Base-by-base conservation (phyloP, 2,797 vertebrate species). In the Hafferia zeledoni region DNA sequence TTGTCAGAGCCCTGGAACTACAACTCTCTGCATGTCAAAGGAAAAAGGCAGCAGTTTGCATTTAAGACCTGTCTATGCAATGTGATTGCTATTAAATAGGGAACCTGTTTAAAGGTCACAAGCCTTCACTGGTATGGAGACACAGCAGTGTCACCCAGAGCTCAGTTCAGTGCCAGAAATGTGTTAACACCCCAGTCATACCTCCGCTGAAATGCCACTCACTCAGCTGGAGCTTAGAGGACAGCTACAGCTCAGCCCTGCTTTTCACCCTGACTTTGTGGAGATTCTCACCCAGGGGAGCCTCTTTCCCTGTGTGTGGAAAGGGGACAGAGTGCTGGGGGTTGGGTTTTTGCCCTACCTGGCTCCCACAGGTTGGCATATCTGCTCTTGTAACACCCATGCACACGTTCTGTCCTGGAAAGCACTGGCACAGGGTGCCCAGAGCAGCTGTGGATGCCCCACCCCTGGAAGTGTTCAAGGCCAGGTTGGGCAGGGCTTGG, bases 401-500 rank as follows among this genome's bases (percentile, higher is more conserved):
- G 7, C 27, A 30, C 23, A 11, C 11, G 63, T 43, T 52, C 49
- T 68, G 25, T 31, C 41, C 82, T 39, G 18, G 33, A 9, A 79
- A 44, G 10, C 25, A 0, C 63, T 28, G 16, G 9, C 35, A 49
- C 49, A 20, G 27, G 18, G 4, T 43, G 31, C 13, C 17, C 56
- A 63, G 56, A 28, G 31, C 0, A 76, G 27, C 43, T 82, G 35
- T 0, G 86, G 47, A 35, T 75, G 63, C 16, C 49, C 70, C 61
- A 53, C 5, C 30, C 39, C 78, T 69, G 55, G 7, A 0, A 69
- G 23, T 25, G 56, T 1, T 43, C 70, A 37, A 49, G 25, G 35
- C 15, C 31, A 24, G 35, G 31, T 0, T 37, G 35, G 70, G 43
- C 0, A 0, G 13, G 10, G 15, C 2, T 68, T 24, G 41, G 55